A percentile compares a stretch with the other conserved stretches of the same genome.
phyloP scores from a whole-genome alignment of 2,888 invertebrate genomes.

The Hirtodrosophila trivittata region DNA sequence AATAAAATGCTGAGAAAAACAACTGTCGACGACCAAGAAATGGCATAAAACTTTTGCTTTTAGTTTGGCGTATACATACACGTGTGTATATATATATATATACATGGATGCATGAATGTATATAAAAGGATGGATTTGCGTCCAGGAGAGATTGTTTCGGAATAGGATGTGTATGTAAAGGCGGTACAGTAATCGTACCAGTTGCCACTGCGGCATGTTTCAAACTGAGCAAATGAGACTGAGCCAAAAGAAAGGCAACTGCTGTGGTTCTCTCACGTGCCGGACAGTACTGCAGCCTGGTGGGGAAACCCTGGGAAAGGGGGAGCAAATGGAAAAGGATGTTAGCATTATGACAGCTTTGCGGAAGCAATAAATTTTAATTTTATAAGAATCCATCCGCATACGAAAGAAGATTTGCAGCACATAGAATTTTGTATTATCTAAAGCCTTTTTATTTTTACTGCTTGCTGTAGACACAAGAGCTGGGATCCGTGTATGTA shows the following conservation, averaged over 20 bases:
- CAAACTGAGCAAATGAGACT: slow-evolving; percentile 25
- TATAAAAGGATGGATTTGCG: slow-evolving; percentile 77
- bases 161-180: background rate
- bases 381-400: slow-evolving; percentile 70
- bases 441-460: slow-evolving; percentile 22
- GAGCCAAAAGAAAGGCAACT: slow-evolving; percentile 26
- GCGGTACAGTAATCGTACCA: slow-evolving; percentile 18
- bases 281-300: no score
- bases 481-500: no score
- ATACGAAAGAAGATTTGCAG: slow-evolving; percentile 63
- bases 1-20: slow-evolving; percentile 75
- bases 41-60: slow-evolving; percentile 76
- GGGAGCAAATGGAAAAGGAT: background rate
- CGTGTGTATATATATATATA: background rate
- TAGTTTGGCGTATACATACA: slow-evolving; percentile 50
- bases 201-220: slow-evolving; percentile 59
- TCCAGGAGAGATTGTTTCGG: slow-evolving; percentile 8
- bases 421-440: slow-evolving; percentile 41
- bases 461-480: no score
- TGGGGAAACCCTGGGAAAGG: no score
- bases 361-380: slow-evolving; percentile 76
- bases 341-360: slow-evolving; percentile 60
- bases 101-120: background rate
- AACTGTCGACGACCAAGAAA: slow-evolving; percentile 69
- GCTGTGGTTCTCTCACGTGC: slow-evolving; percentile 16